A percentile compares a stretch with the other conserved stretches of the same genome.
Evolutionary conservation across 2,797 vertebrate genomes (phyloP).

Genomic region (Cottoperca gobio): DNA sequence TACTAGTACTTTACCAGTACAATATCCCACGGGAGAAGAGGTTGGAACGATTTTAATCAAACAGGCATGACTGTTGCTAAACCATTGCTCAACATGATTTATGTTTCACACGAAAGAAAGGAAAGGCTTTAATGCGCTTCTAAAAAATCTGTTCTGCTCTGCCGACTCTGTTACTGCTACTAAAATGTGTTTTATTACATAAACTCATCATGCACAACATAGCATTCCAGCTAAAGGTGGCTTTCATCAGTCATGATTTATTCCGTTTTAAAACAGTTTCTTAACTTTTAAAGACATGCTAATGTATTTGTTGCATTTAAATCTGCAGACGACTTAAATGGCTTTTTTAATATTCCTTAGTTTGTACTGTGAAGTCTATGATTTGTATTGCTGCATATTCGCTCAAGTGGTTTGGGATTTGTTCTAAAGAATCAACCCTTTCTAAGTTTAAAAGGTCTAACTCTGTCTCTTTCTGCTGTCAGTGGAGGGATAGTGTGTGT

Average conservation of each 20-base stretch:
- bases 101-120: constrained; percentile 23
- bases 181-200: constrained; percentile 27
- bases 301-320: not conserved
- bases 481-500: constrained; percentile 29
- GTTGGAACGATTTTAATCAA: constrained; percentile 19
- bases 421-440: constrained; percentile 36
- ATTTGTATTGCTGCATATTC: constrained; percentile 26
- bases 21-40: not conserved
- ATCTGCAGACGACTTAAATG: not conserved
- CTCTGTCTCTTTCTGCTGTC: constrained; percentile 44
- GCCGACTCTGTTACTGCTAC: not conserved
- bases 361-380: constrained; percentile 17
- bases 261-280: not conserved
- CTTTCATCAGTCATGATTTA: not conserved
- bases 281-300: not conserved
- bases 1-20: not conserved
- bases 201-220: constrained; percentile 7
- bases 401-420: constrained; percentile 25
- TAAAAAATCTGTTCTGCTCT: constrained; percentile 39
- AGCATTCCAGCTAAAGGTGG: not conserved
- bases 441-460: constrained; percentile 48
- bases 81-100: constrained; percentile 10
- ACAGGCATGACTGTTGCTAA: constrained; percentile 15
- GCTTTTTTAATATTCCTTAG: not conserved
- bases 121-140: constrained; percentile 15